phyloP scores from a whole-genome alignment of 2,113 vertebrate genomes.

The Thomomys bottae region DNA sequence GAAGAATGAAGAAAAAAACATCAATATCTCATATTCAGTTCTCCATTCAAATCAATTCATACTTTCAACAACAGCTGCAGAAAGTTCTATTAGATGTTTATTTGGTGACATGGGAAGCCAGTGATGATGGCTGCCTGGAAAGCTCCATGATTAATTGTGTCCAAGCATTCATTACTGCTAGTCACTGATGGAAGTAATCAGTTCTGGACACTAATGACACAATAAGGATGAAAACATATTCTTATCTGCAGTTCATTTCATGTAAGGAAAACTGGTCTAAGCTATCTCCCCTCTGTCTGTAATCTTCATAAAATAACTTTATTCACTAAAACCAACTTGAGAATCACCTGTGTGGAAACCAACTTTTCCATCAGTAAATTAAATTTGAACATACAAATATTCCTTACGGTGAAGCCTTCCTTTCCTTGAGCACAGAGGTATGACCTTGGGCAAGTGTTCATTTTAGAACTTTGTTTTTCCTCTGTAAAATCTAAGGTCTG shows the following conservation, averaged over 20 bases:
- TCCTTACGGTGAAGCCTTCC: background rate
- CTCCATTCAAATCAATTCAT: slow-evolving; percentile 69
- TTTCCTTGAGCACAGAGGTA: background rate
- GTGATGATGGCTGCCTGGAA: slow-evolving; percentile 41
- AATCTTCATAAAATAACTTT: slow-evolving; percentile 48
- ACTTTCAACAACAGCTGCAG: slow-evolving; percentile 68
- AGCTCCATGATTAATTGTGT: background rate
- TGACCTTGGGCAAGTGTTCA: background rate
- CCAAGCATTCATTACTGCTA: slow-evolving; percentile 46
- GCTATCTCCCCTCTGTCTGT: slow-evolving; percentile 1
- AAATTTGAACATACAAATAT: slow-evolving; percentile 36
- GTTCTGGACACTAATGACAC: slow-evolving; percentile 40
- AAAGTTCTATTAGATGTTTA: slow-evolving; percentile 58
- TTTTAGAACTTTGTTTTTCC: background rate
- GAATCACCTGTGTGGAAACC: background rate
- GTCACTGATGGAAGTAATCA: slow-evolving; percentile 17
- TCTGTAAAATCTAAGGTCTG: slow-evolving; percentile 29
- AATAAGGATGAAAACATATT: slow-evolving; percentile 62
- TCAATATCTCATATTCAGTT: slow-evolving; percentile 46
- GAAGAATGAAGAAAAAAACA: slow-evolving; percentile 24
- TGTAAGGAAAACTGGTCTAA: slow-evolving; percentile 38
- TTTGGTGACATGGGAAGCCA: slow-evolving; percentile 62
- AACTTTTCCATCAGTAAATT: background rate
- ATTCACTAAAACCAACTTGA: slow-evolving; percentile 2
- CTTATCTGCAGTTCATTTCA: slow-evolving; percentile 51